Conservation (phyloP, 1,140 invertebrate genomes). For the Dufourea novaeangliae region DNA sequence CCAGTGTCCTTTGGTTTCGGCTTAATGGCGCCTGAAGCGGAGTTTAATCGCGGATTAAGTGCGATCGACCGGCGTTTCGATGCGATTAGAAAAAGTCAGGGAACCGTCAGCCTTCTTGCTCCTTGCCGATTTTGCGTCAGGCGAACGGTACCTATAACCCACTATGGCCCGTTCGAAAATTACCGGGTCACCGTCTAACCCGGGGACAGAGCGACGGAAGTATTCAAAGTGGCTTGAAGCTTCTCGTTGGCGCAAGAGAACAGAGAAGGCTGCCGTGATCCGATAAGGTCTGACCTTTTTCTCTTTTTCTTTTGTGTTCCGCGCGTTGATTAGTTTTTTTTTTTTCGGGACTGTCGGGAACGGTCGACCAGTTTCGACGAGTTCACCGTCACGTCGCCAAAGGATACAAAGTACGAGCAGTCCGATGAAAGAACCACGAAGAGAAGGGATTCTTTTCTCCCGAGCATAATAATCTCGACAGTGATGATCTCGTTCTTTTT, state of each 20-base stretch:
- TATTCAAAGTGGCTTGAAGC: background rate
- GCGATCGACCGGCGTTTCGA: slow-evolving; percentile 66
- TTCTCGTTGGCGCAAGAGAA: background rate
- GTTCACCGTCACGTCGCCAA: background rate
- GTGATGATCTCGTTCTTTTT: slow-evolving; percentile 49
- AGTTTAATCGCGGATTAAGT: slow-evolving; percentile 79
- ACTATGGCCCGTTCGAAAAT: too few species aligned
- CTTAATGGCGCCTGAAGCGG: slow-evolving; percentile 78
- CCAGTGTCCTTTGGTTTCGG: slow-evolving; percentile 76
- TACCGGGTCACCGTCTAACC: too few species aligned
- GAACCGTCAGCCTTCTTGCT: background rate
- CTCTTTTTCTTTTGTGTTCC: slow-evolving; percentile 5
- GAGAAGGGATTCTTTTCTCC: slow-evolving; percentile 20
- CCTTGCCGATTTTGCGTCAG: too few species aligned
- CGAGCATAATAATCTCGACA: slow-evolving; percentile 39
- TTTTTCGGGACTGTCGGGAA: slow-evolving; percentile 23
- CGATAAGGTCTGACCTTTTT: background rate
- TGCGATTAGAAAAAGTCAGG: slow-evolving; percentile 68
- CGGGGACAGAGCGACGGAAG: too few species aligned
- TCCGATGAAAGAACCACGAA: slow-evolving; percentile 22
- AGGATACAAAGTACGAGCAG: slow-evolving; percentile 36
- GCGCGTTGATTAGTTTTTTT: background rate
- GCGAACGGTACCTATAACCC: too few species aligned
- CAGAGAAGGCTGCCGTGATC: background rate
- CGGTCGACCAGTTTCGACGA: background rate